A percentile compares a stretch with the other conserved stretches of the same genome.
Conservation (phyloP, 2,797 vertebrate species). For the Champsocephalus gunnari region DNA sequence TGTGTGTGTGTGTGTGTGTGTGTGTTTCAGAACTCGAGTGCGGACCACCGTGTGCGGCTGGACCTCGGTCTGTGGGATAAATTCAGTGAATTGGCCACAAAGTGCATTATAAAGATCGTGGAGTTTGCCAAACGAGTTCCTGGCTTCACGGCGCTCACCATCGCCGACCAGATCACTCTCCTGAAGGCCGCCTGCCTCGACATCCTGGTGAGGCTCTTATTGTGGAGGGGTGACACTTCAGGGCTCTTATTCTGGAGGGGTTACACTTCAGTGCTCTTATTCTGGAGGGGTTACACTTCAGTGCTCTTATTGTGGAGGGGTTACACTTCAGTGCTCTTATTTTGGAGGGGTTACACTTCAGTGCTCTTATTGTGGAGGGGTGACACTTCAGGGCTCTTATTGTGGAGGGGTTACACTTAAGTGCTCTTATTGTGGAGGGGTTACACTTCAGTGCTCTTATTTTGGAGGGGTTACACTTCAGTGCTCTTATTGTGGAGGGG, state of each 20-base stretch:
- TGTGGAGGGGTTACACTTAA: too few relatives aligned
- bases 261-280: background rate
- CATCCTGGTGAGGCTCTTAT: conserved; percentile 89
- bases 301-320: too few relatives aligned
- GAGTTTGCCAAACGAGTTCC: conserved; percentile 98
- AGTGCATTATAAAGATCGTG: conserved; percentile 99
- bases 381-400: too few relatives aligned
- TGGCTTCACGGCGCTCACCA: conserved; percentile 95
- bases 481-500: too few relatives aligned
- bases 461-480: too few relatives aligned
- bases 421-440: too few relatives aligned
- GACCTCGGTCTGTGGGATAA: conserved; percentile 99
- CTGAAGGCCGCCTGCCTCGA: conserved; percentile 98
- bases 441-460: too few relatives aligned
- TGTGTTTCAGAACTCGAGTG: conserved; percentile 92
- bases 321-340: too few relatives aligned
- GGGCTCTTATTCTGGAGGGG: too few relatives aligned
- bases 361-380: too few relatives aligned
- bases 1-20: conserved; percentile 27
- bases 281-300: background rate
- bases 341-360: too few relatives aligned
- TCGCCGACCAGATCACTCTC: conserved; percentile 98
- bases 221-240: background rate
- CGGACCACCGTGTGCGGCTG: conserved; percentile 94
- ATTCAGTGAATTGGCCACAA: conserved; percentile 99